These are phyloP conservation scores for Sitta europaea DNA, from an alignment of 2,113 vertebrate species.

Conservation along the genomic window DNA sequence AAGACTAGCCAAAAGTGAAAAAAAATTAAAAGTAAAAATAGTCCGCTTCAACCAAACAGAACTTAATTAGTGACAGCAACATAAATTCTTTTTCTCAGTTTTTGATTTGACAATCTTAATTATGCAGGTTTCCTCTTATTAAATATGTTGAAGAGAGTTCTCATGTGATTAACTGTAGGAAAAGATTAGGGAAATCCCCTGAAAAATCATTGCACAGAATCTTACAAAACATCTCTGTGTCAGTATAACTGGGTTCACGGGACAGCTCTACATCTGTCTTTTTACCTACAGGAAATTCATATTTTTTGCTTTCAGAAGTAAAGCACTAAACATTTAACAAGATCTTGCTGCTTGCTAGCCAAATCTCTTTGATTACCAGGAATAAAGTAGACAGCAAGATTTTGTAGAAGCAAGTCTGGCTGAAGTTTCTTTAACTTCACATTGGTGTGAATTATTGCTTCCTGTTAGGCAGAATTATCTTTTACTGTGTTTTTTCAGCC, in stretches of 20 bases:
- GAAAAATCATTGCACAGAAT: neutral
- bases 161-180: neutral
- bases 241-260: neutral
- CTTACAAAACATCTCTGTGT: neutral
- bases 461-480: slow-evolving; percentile 41
- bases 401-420: neutral
- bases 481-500: slow-evolving; percentile 24
- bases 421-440: slow-evolving; percentile 3
- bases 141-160: neutral
- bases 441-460: slow-evolving; percentile 43
- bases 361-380: neutral
- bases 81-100: neutral
- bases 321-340: neutral
- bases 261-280: neutral
- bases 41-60: neutral
- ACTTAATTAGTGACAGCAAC: neutral
- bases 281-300: neutral
- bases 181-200: neutral
- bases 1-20: neutral
- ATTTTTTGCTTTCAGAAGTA: neutral
- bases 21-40: neutral
- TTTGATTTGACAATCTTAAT: neutral
- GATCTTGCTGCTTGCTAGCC: neutral
- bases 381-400: neutral
- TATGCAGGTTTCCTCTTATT: neutral